These are phyloP conservation scores for Dimorphilus gyrociliatus DNA, from an alignment of 2,888 invertebrate genomes.

Conservation along the genomic window DNA sequence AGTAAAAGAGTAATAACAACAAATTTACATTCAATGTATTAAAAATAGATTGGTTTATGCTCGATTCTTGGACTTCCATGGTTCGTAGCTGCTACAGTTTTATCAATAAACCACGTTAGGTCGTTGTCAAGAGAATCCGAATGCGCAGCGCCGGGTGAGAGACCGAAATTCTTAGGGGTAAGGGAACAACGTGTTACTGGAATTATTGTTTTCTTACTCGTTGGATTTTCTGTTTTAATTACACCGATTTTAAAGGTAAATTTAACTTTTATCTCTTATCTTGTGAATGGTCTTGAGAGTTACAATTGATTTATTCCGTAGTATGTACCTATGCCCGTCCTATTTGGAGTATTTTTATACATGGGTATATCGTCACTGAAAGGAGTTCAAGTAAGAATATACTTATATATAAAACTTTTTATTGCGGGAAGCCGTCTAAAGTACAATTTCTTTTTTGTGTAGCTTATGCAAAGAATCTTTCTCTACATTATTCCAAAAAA, in stretches of 20 bases:
- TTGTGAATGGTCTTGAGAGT: no score
- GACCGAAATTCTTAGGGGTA: constrained; percentile 84
- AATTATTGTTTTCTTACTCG: constrained; percentile 74
- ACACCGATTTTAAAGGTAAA: constrained; percentile 57
- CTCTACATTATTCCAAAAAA: constrained; percentile 96
- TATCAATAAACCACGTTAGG: constrained; percentile 93
- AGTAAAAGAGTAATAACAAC: constrained; percentile 78
- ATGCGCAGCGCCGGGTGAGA: constrained; percentile 90
- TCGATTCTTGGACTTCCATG: constrained; percentile 75
- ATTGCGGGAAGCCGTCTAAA: no score
- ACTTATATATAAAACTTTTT: no score
- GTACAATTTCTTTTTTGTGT: no score
- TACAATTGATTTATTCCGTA: constrained; percentile 31
- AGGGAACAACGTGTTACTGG: constrained; percentile 72
- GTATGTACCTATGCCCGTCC: constrained; percentile 88
- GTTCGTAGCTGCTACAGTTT: constrained; percentile 76
- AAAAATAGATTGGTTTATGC: constrained; percentile 69
- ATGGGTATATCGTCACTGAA: constrained; percentile 92
- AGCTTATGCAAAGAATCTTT: constrained; percentile 79
- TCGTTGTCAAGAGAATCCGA: constrained; percentile 85
- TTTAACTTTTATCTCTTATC: no score
- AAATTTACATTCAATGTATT: no score
- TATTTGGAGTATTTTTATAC: constrained; percentile 91
- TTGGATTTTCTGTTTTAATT: constrained; percentile 76
- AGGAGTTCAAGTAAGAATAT: constrained; percentile 53